Conservation (phyloP, 37 sponge, comb jelly and placozoan genomes). For the Agelas oroides region DNA sequence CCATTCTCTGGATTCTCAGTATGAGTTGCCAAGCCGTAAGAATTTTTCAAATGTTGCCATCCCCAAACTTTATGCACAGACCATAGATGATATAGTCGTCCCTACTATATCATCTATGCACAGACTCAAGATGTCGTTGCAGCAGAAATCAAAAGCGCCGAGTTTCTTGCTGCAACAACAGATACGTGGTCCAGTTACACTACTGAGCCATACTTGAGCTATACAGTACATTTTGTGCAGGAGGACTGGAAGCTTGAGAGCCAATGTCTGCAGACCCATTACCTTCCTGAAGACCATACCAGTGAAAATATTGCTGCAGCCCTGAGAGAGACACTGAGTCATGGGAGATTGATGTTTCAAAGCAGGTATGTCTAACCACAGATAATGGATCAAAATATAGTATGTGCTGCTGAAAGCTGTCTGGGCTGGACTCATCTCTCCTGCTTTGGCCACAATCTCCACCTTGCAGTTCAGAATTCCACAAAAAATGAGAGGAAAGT, state of each 20-base stretch:
- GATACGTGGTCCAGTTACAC: slow-evolving; percentile 47
- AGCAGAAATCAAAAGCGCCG: not conserved
- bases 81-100: not conserved
- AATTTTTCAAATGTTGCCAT: slow-evolving; percentile 8
- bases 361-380: slow-evolving; percentile 50
- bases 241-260: not conserved
- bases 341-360: slow-evolving; percentile 12
- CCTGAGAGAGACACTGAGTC: slow-evolving; percentile 8
- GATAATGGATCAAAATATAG: slow-evolving; percentile 48
- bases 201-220: slow-evolving; percentile 38
- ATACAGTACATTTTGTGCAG: slow-evolving; percentile 45
- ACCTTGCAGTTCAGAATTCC: slow-evolving; percentile 38
- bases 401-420: not conserved
- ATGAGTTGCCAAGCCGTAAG: not conserved
- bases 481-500: slow-evolving; percentile 10
- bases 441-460: slow-evolving; percentile 58
- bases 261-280: slow-evolving; percentile 33
- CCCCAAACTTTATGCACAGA: not conserved
- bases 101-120: too few species aligned
- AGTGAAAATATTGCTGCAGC: slow-evolving; percentile 40
- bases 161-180: slow-evolving; percentile 44
- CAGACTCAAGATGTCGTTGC: not conserved
- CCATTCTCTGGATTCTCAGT: slow-evolving; percentile 12
- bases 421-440: slow-evolving; percentile 24
- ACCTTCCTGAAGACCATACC: slow-evolving; percentile 50